Evolutionary conservation across 1,140 invertebrate genomes (phyloP).

Genomic region (Brachionus angularis): DNA sequence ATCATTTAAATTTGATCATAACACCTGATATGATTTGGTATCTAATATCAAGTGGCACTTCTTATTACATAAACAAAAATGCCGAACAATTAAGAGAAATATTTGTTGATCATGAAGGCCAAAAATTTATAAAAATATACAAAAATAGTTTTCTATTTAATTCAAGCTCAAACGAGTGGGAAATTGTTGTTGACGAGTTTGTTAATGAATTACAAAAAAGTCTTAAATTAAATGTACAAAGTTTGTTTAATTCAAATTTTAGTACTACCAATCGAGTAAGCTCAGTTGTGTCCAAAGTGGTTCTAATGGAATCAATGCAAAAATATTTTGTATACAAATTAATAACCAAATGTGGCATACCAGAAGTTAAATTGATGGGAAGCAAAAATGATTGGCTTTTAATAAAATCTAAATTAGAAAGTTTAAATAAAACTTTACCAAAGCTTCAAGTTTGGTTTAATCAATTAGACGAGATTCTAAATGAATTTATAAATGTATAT

Average conservation of each 20-base stretch:
- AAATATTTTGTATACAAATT: background rate
- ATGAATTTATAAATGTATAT: background rate
- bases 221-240: background rate
- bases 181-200: constrained; percentile 17
- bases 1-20: constrained; percentile 25
- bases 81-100: background rate
- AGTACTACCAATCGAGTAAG: constrained; percentile 6
- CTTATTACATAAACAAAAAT: constrained; percentile 11
- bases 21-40: constrained; percentile 39
- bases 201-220: background rate
- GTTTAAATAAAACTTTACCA: background rate
- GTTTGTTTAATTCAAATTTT: constrained; percentile 23
- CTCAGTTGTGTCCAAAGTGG: background rate
- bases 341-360: background rate
- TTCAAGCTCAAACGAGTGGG: constrained; percentile 11
- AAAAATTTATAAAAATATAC: constrained; percentile 20
- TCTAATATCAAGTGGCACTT: background rate
- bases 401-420: background rate
- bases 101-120: constrained; percentile 39
- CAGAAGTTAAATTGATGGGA: background rate
- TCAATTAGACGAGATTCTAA: background rate
- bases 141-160: constrained; percentile 22
- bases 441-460: background rate
- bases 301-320: constrained; percentile 2
- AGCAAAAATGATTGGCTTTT: background rate